Percentiles rank a stretch among this genome's conserved stretches.
Conservation (phyloP, 1,140 invertebrate species). For the Saccostrea glomerata region DNA sequence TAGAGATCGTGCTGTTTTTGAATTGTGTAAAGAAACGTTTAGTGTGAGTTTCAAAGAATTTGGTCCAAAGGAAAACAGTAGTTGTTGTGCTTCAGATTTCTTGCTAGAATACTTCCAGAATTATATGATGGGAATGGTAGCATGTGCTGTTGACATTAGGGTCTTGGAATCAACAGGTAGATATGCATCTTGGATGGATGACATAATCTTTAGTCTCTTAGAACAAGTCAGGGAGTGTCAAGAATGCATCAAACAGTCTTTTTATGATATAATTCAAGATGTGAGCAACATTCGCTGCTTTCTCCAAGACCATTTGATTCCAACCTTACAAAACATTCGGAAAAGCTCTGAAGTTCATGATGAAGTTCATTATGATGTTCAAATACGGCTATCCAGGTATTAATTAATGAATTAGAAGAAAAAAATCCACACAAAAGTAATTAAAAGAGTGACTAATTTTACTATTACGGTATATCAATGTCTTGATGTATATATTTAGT, state of each 20-base stretch:
- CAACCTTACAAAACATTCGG: not conserved
- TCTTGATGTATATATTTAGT: too few relatives aligned
- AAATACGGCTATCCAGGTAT: not conserved
- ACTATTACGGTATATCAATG: too few relatives aligned
- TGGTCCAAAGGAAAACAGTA: not conserved
- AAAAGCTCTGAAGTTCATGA: not conserved
- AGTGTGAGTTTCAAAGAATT: not conserved
- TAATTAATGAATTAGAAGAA: not conserved
- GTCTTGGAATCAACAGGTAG: not conserved
- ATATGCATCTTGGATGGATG: not conserved
- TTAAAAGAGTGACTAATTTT: too few relatives aligned
- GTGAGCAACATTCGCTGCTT: not conserved
- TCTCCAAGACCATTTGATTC: not conserved
- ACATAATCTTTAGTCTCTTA: not conserved
- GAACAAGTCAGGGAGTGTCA: not conserved
- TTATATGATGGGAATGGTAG: not conserved
- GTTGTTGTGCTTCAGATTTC: not conserved
- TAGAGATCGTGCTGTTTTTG: not conserved
- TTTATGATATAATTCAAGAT: not conserved
- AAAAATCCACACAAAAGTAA: too few relatives aligned
- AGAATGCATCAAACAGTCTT: not conserved
- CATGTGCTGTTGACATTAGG: not conserved
- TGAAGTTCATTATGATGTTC: not conserved
- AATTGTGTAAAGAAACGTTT: not conserved
- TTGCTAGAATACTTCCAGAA: not conserved